These are phyloP conservation scores for Psylliodes chrysocephalus DNA, from an alignment of 2,888 invertebrate genomes.

Conservation along the genomic window DNA sequence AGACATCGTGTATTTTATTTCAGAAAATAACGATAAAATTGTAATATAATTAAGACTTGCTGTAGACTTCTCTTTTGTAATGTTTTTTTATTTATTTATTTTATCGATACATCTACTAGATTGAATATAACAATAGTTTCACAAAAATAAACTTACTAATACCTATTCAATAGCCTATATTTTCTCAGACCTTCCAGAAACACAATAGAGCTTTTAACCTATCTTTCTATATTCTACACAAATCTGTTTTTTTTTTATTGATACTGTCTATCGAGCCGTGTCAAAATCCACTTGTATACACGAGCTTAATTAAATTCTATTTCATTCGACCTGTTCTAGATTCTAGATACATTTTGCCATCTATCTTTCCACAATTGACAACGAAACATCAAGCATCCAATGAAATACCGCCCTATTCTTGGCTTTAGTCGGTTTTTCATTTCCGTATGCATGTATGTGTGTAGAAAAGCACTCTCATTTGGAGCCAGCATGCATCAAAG, in stretches of 20 bases:
- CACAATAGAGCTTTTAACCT: no score
- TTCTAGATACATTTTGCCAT: conserved; percentile 2
- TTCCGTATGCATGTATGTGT: conserved; percentile 18
- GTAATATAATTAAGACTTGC: no score
- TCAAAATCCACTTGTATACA: conserved; percentile 1
- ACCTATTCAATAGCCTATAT: no score
- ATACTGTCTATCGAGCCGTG: not conserved
- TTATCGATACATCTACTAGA: no score
- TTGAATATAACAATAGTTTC: no score
- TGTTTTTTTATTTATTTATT: no score
- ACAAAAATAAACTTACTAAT: no score
- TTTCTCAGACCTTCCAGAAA: no score
- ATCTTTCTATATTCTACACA: not conserved
- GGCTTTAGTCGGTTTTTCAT: conserved; percentile 19
- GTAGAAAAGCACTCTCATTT: conserved; percentile 24
- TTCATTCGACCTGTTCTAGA: conserved; percentile 14
- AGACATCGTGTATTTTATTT: not conserved
- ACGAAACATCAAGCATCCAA: conserved; percentile 5
- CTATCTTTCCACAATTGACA: not conserved
- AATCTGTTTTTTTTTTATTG: not conserved
- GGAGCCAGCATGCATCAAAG: not conserved
- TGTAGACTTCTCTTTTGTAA: no score
- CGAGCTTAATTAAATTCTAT: conserved; percentile 15
- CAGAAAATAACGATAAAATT: no score
- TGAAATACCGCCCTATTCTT: conserved; percentile 11